Base-by-base conservation (phyloP, 23 tunicate species). In the Halocynthia aurantium region DNA sequence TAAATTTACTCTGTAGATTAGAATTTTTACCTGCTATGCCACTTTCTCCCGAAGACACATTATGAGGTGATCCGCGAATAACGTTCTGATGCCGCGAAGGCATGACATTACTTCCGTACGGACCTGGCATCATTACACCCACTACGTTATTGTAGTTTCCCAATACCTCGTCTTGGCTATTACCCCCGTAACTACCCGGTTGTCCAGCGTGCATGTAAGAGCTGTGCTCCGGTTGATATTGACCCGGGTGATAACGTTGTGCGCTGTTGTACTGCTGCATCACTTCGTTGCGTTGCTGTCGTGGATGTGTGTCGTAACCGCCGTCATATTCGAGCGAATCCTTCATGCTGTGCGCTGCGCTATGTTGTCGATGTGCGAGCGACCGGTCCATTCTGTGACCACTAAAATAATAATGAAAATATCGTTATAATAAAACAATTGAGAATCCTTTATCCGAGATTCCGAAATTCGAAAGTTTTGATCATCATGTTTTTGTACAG, bases 311-410 rank as follows among this genome's bases (percentile, higher is more conserved):
- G 19, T 11, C 20, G 31, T 67, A 20, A 5, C 40, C 55, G 8
- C 64, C 78, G 63, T 74, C n/a, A 8, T 74, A 54, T 18, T 62
- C 64, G 9, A 64, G 78, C 62, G 78, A 31, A 31, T 31, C 44
- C 44, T 31, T 31, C 44, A 31, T 31, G 44, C n/a, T 8, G 63
- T 15, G 21, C 50, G 6, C 8, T 54, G 40, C 8, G 18, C 57
- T n/a, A 64, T 21, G 67, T 12, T 8, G 61, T 6, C 78, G 62
- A 18, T 74, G 19, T 74, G 63, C 78, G 13, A 74, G 56, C 31
- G 78, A 74, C 0, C 78, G 78, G 56, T 74, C 78, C 62, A 74
- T 53, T 74, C 78, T 52, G 51, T 64, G 56, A 50, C 78, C 78
- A 56, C 78, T 74, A 64, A 19, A n/a, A 31, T 31, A 31, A 31